A percentile compares a stretch with the other conserved stretches of the same genome.
These are phyloP conservation scores for Labeo rohita DNA, from an alignment of 2,113 vertebrate species.

Conservation along the genomic window DNA sequence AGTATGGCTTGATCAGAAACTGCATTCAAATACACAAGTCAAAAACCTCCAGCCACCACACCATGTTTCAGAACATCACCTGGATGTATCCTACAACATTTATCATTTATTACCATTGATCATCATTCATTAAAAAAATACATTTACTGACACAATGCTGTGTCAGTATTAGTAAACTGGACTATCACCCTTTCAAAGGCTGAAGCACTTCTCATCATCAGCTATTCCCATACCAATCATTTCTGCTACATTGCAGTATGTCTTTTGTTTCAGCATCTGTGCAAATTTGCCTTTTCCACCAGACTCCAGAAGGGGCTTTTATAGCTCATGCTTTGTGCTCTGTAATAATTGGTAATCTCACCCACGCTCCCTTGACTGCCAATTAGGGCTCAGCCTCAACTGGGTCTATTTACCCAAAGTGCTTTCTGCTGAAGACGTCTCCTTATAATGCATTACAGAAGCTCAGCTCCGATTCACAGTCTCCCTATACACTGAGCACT, in stretches of 20 bases:
- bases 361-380: slow-evolving; percentile 42
- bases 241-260: slow-evolving; percentile 15
- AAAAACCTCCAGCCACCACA: background rate
- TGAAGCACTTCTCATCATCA: background rate
- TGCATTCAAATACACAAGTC: too few species aligned
- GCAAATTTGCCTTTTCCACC: slow-evolving; percentile 3
- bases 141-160: background rate
- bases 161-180: background rate
- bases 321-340: slow-evolving; percentile 41
- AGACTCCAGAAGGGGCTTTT: slow-evolving; percentile 38
- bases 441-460: slow-evolving; percentile 14
- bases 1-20: background rate
- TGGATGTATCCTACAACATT: background rate
- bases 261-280: slow-evolving; percentile 29
- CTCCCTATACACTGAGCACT: slow-evolving; percentile 1
- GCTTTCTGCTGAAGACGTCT: slow-evolving; percentile 16
- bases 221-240: background rate
- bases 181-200: background rate
- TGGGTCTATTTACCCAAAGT: slow-evolving; percentile 36
- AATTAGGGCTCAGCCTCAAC: slow-evolving; percentile 31
- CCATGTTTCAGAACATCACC: background rate
- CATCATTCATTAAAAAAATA: too few species aligned
- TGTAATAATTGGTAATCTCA: slow-evolving; percentile 47
- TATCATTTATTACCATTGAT: too few species aligned
- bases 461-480: background rate